These are phyloP conservation scores for Danio tinwini DNA, from an alignment of 2,797 vertebrate genomes.

Conservation along the genomic window DNA sequence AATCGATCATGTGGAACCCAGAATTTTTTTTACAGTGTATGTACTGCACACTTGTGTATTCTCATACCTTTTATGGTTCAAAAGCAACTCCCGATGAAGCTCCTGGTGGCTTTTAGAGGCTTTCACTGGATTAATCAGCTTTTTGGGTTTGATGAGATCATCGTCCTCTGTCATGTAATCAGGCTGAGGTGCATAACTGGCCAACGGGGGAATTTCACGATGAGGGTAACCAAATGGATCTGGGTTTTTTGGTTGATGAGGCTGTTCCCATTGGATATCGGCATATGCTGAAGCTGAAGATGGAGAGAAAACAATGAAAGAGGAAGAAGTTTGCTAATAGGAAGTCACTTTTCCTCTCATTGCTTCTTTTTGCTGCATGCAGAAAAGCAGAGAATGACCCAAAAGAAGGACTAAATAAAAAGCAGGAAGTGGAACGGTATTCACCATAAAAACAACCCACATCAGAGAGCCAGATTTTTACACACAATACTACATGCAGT, in stretches of 20 bases:
- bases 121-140: conserved; percentile 93
- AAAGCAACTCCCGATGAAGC: conserved; percentile 92
- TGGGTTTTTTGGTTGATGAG: conserved; percentile 57
- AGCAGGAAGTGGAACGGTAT: conserved; percentile 11
- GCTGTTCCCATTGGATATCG: conserved; percentile 83
- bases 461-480: background rate
- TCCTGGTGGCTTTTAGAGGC: conserved; percentile 94
- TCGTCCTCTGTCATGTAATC: conserved; percentile 86
- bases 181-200: conserved; percentile 79
- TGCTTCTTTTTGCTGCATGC: background rate
- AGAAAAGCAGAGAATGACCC: conserved; percentile 21
- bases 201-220: conserved; percentile 69
- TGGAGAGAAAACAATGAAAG: conserved; percentile 24
- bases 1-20: too few relatives aligned
- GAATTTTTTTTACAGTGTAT: background rate
- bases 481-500: background rate
- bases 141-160: conserved; percentile 95
- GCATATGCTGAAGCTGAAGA: conserved; percentile 85
- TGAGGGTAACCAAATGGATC: conserved; percentile 56
- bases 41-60: background rate
- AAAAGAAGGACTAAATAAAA: conserved; percentile 3
- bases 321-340: conserved; percentile 19
- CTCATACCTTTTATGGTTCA: conserved; percentile 88
- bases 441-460: conserved; percentile 9
- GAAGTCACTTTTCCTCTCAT: background rate